Evolutionary conservation across 2,113 vertebrate species (phyloP).

Genomic region (Pelobates fuscus): DNA sequence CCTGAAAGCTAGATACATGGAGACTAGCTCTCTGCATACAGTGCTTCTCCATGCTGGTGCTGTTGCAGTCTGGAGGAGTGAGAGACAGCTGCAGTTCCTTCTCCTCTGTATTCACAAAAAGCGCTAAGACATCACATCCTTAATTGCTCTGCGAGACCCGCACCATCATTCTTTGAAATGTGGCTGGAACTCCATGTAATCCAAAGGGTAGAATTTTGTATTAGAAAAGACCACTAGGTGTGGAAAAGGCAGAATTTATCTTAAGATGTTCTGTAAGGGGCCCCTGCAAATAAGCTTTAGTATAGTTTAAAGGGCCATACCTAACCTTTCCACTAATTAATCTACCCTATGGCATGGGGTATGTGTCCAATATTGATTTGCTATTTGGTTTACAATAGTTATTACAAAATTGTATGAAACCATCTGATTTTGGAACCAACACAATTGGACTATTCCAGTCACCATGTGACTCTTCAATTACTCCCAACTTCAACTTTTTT

Average conservation of each 20-base stretch:
- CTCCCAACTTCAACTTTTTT: conserved; percentile 25
- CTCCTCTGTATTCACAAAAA: too few species aligned
- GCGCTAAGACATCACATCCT: too few species aligned
- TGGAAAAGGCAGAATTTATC: background rate
- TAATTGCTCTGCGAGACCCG: background rate
- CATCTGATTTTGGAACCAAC: conserved; percentile 46
- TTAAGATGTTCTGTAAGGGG: background rate
- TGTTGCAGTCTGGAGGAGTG: too few species aligned
- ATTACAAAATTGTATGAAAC: conserved; percentile 36
- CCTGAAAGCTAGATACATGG: too few species aligned
- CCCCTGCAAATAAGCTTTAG: background rate
- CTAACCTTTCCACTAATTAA: background rate
- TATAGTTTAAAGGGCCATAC: background rate
- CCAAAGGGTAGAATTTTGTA: background rate
- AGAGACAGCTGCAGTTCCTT: too few species aligned
- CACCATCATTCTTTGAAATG: background rate
- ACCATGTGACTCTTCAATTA: conserved; percentile 47
- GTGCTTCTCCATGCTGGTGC: too few species aligned
- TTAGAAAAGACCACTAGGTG: background rate
- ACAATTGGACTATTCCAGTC: conserved; percentile 49
- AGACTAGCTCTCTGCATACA: too few species aligned
- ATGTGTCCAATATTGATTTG: background rate
- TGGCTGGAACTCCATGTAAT: background rate
- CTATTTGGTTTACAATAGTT: conserved; percentile 46
- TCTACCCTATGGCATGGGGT: background rate